These are phyloP conservation scores for Clarias macrocephalus DNA, from an alignment of 2,113 vertebrate genomes.

Conservation along the genomic window DNA sequence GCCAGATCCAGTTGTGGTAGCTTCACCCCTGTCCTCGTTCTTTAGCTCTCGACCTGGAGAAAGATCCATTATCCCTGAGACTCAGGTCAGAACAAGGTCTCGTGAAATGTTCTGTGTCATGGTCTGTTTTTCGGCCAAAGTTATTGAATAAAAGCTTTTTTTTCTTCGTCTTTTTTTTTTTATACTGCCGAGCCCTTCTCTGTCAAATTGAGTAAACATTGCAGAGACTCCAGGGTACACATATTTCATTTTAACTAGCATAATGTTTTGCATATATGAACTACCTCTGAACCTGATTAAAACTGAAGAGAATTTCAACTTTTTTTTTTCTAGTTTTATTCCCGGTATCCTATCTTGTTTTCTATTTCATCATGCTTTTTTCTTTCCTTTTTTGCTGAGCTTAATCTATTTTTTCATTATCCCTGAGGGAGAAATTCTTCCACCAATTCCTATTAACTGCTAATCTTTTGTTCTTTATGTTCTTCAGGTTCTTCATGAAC, in stretches of 20 bases:
- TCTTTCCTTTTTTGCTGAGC: neutral
- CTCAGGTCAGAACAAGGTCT: constrained; percentile 80
- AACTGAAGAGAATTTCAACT: neutral
- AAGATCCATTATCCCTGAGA: constrained; percentile 95
- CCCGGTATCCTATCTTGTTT: neutral
- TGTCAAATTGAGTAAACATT: constrained; percentile 7
- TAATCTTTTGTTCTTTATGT: constrained; percentile 43
- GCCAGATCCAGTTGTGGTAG: constrained; percentile 94
- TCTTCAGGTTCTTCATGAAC: constrained; percentile 93
- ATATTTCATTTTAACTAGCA: constrained; percentile 9
- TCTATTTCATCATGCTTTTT: constrained; percentile 1
- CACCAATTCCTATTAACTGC: neutral
- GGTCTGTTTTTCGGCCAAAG: neutral
- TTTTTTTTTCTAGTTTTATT: constrained; percentile 26
- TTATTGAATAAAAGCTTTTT: neutral
- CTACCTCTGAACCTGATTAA: constrained; percentile 33
- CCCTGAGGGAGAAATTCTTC: neutral
- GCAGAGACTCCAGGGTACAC: neutral
- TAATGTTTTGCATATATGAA: constrained; percentile 21
- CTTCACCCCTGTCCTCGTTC: constrained; percentile 96
- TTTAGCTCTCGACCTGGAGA: constrained; percentile 89
- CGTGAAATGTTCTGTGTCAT: neutral
- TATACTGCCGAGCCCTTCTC: neutral
- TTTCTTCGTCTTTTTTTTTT: neutral
- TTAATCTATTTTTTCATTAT: constrained; percentile 27